Conservation (phyloP, 2,113 vertebrate genomes). For the Paramormyrops kingsleyae region DNA sequence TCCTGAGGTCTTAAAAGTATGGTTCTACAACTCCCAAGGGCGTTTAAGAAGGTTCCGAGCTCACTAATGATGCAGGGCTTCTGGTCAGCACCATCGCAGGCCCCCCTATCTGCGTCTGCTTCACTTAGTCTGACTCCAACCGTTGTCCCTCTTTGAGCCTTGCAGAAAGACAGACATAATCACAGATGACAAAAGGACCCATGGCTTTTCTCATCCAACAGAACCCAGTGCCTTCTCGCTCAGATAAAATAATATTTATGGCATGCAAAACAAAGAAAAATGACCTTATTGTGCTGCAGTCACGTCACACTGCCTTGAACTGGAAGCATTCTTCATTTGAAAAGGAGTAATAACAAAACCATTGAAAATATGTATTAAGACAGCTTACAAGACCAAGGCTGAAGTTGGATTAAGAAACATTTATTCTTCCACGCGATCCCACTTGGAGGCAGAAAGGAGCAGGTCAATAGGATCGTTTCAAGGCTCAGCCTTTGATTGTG, state of each 20-base stretch:
- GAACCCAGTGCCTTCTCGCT: background rate
- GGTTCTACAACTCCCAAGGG: background rate
- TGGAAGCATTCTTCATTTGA: background rate
- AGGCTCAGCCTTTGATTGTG: background rate
- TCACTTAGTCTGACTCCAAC: background rate
- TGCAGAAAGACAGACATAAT: background rate
- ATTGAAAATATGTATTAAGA: background rate
- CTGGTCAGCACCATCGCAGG: background rate
- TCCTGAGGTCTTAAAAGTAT: background rate
- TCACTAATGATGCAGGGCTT: background rate
- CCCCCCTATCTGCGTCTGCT: background rate
- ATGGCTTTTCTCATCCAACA: background rate
- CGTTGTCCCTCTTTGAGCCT: background rate
- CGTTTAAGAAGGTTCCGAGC: background rate
- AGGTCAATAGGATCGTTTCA: background rate
- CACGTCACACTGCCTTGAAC: background rate
- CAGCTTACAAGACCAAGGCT: background rate
- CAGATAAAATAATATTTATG: background rate
- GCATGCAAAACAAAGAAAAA: background rate
- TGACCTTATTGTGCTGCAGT: background rate
- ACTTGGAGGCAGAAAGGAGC: constrained; percentile 47
- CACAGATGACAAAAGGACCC: background rate
- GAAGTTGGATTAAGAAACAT: background rate
- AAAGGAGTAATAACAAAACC: background rate
- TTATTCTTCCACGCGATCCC: constrained; percentile 21